Evolutionary conservation across 2,888 invertebrate genomes (phyloP), one percentile per base, ranked within the genome.

Genomic region (Nomada fucata): DNA sequence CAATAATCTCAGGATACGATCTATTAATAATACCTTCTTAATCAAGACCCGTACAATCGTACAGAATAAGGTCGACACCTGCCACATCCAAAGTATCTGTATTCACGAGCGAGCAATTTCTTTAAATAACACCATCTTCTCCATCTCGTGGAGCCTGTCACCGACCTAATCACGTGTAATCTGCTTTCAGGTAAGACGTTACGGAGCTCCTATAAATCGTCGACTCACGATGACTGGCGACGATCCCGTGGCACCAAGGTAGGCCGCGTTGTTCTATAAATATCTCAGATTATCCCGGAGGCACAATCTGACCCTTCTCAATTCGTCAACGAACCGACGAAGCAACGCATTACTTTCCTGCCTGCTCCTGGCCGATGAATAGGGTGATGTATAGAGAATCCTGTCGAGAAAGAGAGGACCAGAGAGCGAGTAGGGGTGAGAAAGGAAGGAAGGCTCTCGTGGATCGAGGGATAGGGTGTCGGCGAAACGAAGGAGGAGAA

Each of bases 291-390:
- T 74, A 84, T 83, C 67, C 71, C n/a, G 52, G 29, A 15, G 52
- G 78, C 69, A 47, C 65, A 73, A 78, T 86, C 68, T 60, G 55
- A 71, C 80, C 74, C 68, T 59, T 64, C 44, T 71, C 80, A 73
- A 83, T 89, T 83, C 80, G 82, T 85, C 79, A 83, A 80, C 79
- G 70, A 83, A 81, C 73, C 89, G 84, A 78, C 89, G 82, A 85
- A 80, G 82, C 74, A 83, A 84, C 82, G 80, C 80, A 84, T 82
- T 84, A 81, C 84, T 84, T 81, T 84, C 63, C 81, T 65, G 76
- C 82, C 83, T 88, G 78, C 26, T 50, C 18, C 69, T 81, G 65
- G 82, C 52, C 84, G 76, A 84, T 79, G 86, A 86, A 83, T 76
- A 83, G 84, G 76, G 67, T 79, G 86, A 86, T 78, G 83, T 84